These are phyloP conservation scores for Nesometra sesokonis DNA, from an alignment of 35 echinoderm and acorn worm species.

Conservation along the genomic window DNA sequence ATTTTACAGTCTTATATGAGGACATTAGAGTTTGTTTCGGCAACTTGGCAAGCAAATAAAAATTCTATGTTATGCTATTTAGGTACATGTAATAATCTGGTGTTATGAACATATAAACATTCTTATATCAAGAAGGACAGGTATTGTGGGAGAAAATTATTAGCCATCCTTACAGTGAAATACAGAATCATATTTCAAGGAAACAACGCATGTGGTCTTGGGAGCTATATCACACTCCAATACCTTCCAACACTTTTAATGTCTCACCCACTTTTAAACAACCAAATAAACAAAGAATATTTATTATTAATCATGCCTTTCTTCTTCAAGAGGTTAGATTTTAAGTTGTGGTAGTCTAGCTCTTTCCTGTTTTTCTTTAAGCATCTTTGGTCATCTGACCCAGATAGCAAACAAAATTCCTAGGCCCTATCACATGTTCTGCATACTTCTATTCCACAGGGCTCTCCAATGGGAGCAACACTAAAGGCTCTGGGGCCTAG, in stretches of 20 bases:
- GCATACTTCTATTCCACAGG: not conserved
- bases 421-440: not conserved
- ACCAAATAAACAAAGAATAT: not conserved
- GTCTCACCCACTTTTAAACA: not conserved
- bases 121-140: not conserved
- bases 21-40: too few relatives aligned
- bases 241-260: not conserved
- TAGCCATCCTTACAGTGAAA: not conserved
- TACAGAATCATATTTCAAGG: not conserved
- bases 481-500: not conserved
- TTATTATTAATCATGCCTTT: not conserved
- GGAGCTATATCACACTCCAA: not conserved
- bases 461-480: not conserved
- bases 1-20: too few relatives aligned
- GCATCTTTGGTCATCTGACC: not conserved
- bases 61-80: too few relatives aligned
- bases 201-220: not conserved
- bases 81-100: too few relatives aligned
- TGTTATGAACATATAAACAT: too few relatives aligned
- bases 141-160: not conserved
- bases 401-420: not conserved
- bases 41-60: too few relatives aligned
- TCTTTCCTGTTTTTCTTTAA: not conserved
- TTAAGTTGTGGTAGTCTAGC: not conserved
- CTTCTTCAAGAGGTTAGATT: not conserved